Base-by-base conservation (phyloP, 2,888 invertebrate species). In the Dromius quadrimaculatus region DNA sequence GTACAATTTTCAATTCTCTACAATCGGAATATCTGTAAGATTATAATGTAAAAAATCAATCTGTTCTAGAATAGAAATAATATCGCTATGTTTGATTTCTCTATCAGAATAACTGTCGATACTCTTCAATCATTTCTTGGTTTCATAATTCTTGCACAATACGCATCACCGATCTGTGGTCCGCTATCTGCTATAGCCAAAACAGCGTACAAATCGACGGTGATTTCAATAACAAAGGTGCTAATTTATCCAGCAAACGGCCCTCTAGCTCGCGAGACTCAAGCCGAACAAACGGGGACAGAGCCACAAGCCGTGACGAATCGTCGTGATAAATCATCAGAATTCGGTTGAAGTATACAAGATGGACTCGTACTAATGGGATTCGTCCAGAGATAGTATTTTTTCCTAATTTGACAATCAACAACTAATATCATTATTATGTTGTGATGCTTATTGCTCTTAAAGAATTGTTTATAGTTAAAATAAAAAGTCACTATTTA, bases 181-280 rank as follows among this genome's bases (percentile, higher is more conserved):
- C 28, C 13, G 28, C 23, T 47, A 36, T 6, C 22, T 20, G 47
- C 47, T 47, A 23, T 22, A 11, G 36, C 11, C 36, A 36, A 11
- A 36, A 20, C 47, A 47, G 17, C 65, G 65, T 36, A 45, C 47
- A 45, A 45, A 65, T 65, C 65, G 65, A 38, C 66, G 34, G 57
- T 57, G 59, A 68, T 68, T 68, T 68, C 68, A 68, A 68, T 68
- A 68, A 68, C 68, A 68, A 68, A 59, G 68, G 68, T 68, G 68
- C 43, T 68, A 68, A 68, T 68, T 68, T 68, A 68, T 57, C 68
- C 68, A 45, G 59, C 41, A 68, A 68, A 68, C 20, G 32, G 68
- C 59, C 28, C 50, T 54, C 38, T 36, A 57, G 41, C 22, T 19
- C n/a, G n/a, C n/a, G n/a, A n/a, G n/a, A n/a, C n/a, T n/a, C n/a